phyloP scores from a whole-genome alignment of 2,797 vertebrate genomes.

The Malacoctenus gilli region DNA sequence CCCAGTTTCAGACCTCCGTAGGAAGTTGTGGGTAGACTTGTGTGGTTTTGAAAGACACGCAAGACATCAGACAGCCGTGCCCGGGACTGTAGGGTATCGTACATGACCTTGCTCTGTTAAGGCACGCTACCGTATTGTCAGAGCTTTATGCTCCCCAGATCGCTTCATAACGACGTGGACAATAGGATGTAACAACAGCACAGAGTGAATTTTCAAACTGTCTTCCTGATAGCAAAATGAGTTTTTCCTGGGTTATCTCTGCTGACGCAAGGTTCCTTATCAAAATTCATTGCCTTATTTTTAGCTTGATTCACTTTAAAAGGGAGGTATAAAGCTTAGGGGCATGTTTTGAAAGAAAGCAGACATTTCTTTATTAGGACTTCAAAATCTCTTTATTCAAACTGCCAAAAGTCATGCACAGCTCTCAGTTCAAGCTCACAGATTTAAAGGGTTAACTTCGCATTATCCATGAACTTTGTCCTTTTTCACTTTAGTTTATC shows the following conservation, averaged over 20 bases:
- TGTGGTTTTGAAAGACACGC: constrained; percentile 50
- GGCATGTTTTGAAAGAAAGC: constrained; percentile 70
- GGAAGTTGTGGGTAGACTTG: constrained; percentile 52
- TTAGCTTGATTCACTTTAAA: constrained; percentile 69
- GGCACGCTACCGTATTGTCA: constrained; percentile 58
- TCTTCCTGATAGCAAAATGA: constrained; percentile 74
- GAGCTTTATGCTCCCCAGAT: constrained; percentile 73
- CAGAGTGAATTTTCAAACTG: constrained; percentile 72
- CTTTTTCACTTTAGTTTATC: too few species aligned
- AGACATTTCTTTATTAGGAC: constrained; percentile 46
- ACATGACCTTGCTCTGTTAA: constrained; percentile 66
- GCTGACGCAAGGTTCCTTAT: constrained; percentile 70
- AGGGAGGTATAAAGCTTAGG: constrained; percentile 54
- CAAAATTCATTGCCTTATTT: constrained; percentile 74
- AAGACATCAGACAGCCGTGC: constrained; percentile 51
- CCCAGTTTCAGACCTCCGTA: constrained; percentile 46
- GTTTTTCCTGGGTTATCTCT: constrained; percentile 74
- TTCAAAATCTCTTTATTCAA: constrained; percentile 56
- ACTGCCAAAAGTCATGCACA: constrained; percentile 18
- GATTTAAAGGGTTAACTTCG: constrained; percentile 4
- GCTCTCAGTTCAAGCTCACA: constrained; percentile 20
- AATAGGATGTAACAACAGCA: constrained; percentile 72
- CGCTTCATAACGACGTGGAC: constrained; percentile 69
- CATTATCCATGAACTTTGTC: neutral
- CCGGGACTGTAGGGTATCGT: constrained; percentile 58